phyloP scores from a whole-genome alignment of 2,888 invertebrate genomes.

The Hedya salicella region DNA sequence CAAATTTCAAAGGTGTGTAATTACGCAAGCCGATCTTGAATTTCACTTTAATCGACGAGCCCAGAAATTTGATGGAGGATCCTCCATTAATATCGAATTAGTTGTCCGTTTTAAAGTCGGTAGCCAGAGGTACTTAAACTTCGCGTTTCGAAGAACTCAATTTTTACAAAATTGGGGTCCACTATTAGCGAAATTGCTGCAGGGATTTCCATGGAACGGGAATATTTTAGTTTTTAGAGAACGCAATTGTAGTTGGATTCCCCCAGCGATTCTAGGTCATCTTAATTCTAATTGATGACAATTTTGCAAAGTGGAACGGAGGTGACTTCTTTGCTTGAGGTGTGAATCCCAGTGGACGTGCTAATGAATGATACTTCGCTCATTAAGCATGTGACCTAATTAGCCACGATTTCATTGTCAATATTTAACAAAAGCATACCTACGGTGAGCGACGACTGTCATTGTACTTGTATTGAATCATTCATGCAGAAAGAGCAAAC shows the following conservation, averaged over 20 bases:
- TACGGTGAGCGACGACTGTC: neutral
- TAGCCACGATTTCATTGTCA: conserved; percentile 52
- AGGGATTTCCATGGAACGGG: conserved; percentile 7
- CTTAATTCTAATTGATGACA: conserved; percentile 47
- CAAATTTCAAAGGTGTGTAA: conserved; percentile 38
- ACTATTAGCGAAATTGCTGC: conserved; percentile 36
- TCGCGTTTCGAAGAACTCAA: conserved; percentile 34
- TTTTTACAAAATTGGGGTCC: conserved; percentile 33
- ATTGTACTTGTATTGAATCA: neutral
- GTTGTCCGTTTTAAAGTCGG: conserved; percentile 25
- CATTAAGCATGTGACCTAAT: conserved; percentile 64
- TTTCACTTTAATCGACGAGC: conserved; percentile 23
- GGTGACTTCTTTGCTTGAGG: conserved; percentile 56
- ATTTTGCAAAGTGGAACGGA: conserved; percentile 47
- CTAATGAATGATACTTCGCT: conserved; percentile 55
- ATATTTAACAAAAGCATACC: conserved; percentile 16
- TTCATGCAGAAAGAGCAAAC: conserved; percentile 11
- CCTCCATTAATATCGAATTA: conserved; percentile 41
- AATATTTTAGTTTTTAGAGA: conserved; percentile 16
- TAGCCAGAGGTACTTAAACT: conserved; percentile 32
- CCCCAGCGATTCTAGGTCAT: conserved; percentile 5
- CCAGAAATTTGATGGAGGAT: conserved; percentile 22
- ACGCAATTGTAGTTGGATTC: neutral
- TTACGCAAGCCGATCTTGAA: conserved; percentile 21
- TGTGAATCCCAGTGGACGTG: conserved; percentile 57